Evolutionary conservation across 2,888 invertebrate genomes (phyloP), one percentile per base, ranked within the genome.

Genomic region (Diplolepis rosae): DNA sequence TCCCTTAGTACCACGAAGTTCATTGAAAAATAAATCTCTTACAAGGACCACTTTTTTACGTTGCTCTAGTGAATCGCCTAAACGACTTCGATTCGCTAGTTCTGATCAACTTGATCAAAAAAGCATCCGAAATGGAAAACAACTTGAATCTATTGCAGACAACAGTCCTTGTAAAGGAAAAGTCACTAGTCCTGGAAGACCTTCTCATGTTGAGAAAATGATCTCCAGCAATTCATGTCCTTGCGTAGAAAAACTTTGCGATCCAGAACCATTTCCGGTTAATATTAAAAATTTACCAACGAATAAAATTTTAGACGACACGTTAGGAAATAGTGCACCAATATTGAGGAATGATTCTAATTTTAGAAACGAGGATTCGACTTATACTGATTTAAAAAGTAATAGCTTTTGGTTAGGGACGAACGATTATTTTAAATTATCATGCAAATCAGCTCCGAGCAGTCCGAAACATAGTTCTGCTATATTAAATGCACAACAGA

Each of bases 11-110:
- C 92, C 92, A 0, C 90, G 93, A 27, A 93, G 93, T 74, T 95
- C 95, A 0, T 88, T 95, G 48, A 95, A 95, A 84, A 93, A 92
- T 75, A 92, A 92, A 80, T 92, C 91, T 74, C 90, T 92, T 83
- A 80, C 82, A 0, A 72, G 84, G 11, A 85, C 84, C 7, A 83
- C 82, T 2, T 85, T 90, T 35, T 87, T 80, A 81, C 90, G 95
- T 71, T 95, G 95, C 78, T 93, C 94, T 79, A 95, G 95, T 86
- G 95, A 96, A 88, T 95, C 95, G 75, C 95, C 95, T 65, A 96
- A 96, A 87, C 93, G 94, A 80, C 89, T 96, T 71, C 91, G 96
- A 73, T 96, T 95, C 84, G 95, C 95, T 1, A 92, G 93, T 24
- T 93, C 93, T 15, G 93, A 92, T 80, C 91, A 93, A 74, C 87